Evolutionary conservation across 2,797 vertebrate species (phyloP), one percentile per base, ranked within the genome.

Genomic region (Apodemus agrarius): DNA sequence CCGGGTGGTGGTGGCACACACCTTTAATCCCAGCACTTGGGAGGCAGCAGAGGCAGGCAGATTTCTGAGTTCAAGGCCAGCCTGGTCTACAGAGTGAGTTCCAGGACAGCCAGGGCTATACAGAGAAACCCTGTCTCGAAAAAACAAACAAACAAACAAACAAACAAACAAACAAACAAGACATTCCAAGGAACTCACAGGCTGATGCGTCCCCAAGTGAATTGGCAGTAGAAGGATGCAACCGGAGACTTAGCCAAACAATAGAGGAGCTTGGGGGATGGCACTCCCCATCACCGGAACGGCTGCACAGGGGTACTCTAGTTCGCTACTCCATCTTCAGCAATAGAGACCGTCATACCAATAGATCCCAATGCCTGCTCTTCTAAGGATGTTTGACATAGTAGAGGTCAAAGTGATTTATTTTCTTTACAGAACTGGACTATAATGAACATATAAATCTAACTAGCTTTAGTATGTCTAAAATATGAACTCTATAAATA

Each of bases 171-270:
- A n/a, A n/a, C n/a, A n/a, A n/a, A n/a, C n/a, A 91, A 95, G 96
- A 82, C 40, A 63, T 80, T 67, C 46, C 52, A 49, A 95, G 59
- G 91, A 80, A 92, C 40, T 63, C 89, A 92, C 59, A 67, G 54
- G 65, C 75, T 80, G 37, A 34, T 4, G 3, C 78, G 75, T 97
- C 89, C 93, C 92, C 75, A 74, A 34, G 40, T 96, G 91, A 97
- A 89, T 92, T 93, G 63, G 63, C 11, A 74, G 59, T 10, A 91
- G 10, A 65, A 34, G 29, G 43, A 76, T 82, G 59, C 75, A 95
- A 96, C 52, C 7, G 89, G 46, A 91, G 79, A 85, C 91, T 54
- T 85, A 49, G 87, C 43, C 86, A 89, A 89, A 84, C n/a, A n/a
- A n/a, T n/a, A n/a, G n/a, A n/a, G n/a, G 57, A 67, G 80, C 65